These are phyloP conservation scores for Sakesphorus luctuosus DNA, from an alignment of 2,113 vertebrate genomes.

Conservation along the genomic window DNA sequence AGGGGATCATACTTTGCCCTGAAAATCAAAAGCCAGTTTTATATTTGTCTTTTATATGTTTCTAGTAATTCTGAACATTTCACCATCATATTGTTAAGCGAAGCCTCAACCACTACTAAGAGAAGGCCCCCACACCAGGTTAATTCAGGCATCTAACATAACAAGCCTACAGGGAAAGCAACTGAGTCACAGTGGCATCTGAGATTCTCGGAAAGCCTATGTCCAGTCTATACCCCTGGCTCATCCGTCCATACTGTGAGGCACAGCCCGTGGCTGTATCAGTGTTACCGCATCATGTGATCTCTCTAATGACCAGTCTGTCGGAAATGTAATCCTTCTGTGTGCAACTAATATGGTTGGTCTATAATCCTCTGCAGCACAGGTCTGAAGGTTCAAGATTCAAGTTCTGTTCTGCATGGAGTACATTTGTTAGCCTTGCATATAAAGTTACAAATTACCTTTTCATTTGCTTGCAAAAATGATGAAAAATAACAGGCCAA, in stretches of 20 bases:
- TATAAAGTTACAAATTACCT: not conserved
- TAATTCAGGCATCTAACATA: not conserved
- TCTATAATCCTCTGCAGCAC: not conserved
- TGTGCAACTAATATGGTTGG: not conserved
- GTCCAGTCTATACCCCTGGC: not conserved
- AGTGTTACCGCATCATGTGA: not conserved
- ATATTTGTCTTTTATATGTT: not conserved
- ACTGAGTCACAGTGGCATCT: slow-evolving; percentile 1
- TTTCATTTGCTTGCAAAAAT: not conserved
- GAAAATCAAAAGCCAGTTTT: not conserved
- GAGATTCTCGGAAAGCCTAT: not conserved
- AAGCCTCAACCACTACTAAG: slow-evolving; percentile 3
- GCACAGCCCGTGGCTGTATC: not conserved
- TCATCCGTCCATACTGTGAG: not conserved
- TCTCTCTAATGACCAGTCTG: not conserved
- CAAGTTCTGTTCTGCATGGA: not conserved
- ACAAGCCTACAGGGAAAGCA: not conserved
- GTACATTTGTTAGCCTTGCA: not conserved
- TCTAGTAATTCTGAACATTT: not conserved
- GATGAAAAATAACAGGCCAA: not conserved
- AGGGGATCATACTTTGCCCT: not conserved
- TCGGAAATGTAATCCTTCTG: not conserved
- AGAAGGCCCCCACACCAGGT: not conserved
- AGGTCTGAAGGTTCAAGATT: not conserved
- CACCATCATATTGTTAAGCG: not conserved